These are phyloP conservation scores for Chelonus insularis DNA, from an alignment of 1,140 invertebrate genomes.

Conservation along the genomic window DNA sequence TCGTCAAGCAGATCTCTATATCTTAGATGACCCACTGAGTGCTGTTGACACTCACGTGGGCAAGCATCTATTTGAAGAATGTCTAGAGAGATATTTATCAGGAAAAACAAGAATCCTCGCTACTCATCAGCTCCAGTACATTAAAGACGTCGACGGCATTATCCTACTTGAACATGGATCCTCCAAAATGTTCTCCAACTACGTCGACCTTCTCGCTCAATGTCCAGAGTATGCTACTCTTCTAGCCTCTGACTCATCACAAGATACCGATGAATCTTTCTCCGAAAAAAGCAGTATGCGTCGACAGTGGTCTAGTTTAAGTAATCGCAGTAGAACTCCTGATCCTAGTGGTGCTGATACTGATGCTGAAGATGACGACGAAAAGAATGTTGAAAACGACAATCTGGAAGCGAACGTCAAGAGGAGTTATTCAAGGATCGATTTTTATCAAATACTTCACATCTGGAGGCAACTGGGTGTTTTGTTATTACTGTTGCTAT, in stretches of 20 bases:
- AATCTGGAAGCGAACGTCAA: slow-evolving; percentile 63
- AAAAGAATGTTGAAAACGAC: slow-evolving; percentile 56
- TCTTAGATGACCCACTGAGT: slow-evolving; percentile 83
- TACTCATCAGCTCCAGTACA: slow-evolving; percentile 87
- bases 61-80: slow-evolving; percentile 72
- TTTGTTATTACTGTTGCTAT: slow-evolving; percentile 59
- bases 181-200: slow-evolving; percentile 52
- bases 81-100: slow-evolving; percentile 60
- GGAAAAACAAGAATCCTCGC: slow-evolving; percentile 73
- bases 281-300: slow-evolving; percentile 36
- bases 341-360: slow-evolving; percentile 45
- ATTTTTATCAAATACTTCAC: slow-evolving; percentile 70
- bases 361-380: slow-evolving; percentile 62
- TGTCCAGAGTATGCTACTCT: slow-evolving; percentile 50
- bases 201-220: slow-evolving; percentile 62
- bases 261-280: slow-evolving; percentile 45
- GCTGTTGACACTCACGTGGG: slow-evolving; percentile 78
- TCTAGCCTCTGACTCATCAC: slow-evolving; percentile 44
- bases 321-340: slow-evolving; percentile 51
- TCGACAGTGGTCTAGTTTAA: slow-evolving; percentile 50
- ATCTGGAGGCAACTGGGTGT: slow-evolving; percentile 63
- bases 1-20: slow-evolving; percentile 75
- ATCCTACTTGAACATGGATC: slow-evolving; percentile 76
- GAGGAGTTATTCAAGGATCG: slow-evolving; percentile 64
- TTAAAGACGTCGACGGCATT: slow-evolving; percentile 78